These are phyloP conservation scores for Drosophila sturtevanti DNA, from an alignment of 1,140 invertebrate genomes.

Conservation along the genomic window DNA sequence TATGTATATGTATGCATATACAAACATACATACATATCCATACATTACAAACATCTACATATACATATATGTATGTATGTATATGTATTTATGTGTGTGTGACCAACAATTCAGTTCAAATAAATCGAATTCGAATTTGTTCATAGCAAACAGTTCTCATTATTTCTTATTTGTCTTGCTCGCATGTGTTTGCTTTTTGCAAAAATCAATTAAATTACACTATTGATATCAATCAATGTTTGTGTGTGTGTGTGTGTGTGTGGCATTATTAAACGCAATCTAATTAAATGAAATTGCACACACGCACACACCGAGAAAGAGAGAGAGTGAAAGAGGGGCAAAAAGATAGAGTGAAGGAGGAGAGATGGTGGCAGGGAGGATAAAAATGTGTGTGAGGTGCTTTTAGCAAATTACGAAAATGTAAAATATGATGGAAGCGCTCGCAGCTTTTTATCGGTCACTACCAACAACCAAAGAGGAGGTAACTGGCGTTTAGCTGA, in stretches of 20 bases:
- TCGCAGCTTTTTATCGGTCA: conserved; percentile 58
- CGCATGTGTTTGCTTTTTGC: conserved; percentile 43
- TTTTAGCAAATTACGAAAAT: conserved; percentile 80
- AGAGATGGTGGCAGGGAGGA: background rate
- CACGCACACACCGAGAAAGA: conserved; percentile 45
- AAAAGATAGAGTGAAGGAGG: background rate
- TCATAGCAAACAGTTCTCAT: conserved; percentile 1
- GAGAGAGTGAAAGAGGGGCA: background rate
- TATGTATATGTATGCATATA: too few relatives aligned
- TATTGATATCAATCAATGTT: conserved; percentile 54
- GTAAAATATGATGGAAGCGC: conserved; percentile 75
- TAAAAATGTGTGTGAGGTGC: conserved; percentile 36
- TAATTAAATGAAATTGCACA: conserved; percentile 78
- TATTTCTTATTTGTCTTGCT: conserved; percentile 12
- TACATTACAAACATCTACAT: too few relatives aligned
- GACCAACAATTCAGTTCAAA: too few relatives aligned
- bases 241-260: conserved; percentile 31
- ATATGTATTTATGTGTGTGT: too few relatives aligned
- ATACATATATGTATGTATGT: too few relatives aligned
- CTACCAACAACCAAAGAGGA: background rate
- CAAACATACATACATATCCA: too few relatives aligned
- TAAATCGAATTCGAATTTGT: too few relatives aligned
- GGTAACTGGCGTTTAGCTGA: background rate
- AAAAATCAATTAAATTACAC: conserved; percentile 79
- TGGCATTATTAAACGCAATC: conserved; percentile 77